Conservation (phyloP, 2,888 invertebrate species). For the Lycaena phlaeas region DNA sequence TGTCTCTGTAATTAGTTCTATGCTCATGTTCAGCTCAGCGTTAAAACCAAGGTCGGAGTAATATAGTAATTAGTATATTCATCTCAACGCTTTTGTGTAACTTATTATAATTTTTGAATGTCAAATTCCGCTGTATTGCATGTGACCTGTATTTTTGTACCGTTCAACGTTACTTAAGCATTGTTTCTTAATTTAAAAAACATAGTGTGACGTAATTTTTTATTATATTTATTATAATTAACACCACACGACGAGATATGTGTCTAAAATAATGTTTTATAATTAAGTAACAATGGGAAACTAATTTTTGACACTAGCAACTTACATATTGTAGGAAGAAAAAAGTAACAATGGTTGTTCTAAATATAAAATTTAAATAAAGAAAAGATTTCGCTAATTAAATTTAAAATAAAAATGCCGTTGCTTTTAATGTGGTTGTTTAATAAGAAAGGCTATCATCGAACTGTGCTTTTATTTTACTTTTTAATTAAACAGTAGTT, state of each 20-base stretch:
- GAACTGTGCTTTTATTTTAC: no score
- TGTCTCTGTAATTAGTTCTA: background rate
- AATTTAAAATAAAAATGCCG: no score
- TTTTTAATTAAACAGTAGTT: no score
- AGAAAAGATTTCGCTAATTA: no score
- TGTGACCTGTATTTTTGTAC: slow-evolving; percentile 20
- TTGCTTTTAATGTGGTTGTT: no score
- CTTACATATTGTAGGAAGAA: no score
- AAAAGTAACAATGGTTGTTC: no score
- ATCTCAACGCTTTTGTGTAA: background rate
- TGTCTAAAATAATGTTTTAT: no score
- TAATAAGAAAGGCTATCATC: no score
- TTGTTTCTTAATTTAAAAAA: slow-evolving; percentile 16
- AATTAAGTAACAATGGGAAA: no score
- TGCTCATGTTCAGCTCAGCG: background rate
- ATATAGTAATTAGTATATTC: background rate
- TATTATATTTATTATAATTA: slow-evolving; percentile 14
- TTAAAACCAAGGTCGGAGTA: background rate
- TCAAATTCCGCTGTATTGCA: slow-evolving; percentile 21
- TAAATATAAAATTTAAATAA: no score
- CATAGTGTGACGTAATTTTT: slow-evolving; percentile 2
- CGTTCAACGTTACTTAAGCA: slow-evolving; percentile 14
- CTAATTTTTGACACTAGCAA: no score
- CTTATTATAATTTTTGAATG: slow-evolving; percentile 19
- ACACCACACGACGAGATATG: background rate